These are phyloP conservation scores for Yponomeuta sedellus DNA, from an alignment of 2,888 invertebrate genomes.

Conservation along the genomic window DNA sequence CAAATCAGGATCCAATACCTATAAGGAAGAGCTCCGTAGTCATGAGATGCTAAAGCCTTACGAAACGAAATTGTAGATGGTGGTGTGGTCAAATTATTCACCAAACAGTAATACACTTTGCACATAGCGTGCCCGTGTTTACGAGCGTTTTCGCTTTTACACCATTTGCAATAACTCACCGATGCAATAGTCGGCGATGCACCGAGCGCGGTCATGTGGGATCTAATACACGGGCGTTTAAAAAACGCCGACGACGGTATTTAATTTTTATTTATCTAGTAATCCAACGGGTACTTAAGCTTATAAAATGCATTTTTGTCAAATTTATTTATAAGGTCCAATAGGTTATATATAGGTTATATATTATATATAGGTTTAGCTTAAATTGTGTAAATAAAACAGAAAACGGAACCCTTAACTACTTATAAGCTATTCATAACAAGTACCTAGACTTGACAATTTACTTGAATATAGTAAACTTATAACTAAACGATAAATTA, in stretches of 20 bases:
- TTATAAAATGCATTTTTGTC: too few species aligned
- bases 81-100: constrained; percentile 42
- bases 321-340: too few species aligned
- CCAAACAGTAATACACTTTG: constrained; percentile 37
- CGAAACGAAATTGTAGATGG: constrained; percentile 39
- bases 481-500: too few species aligned
- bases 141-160: constrained; percentile 73
- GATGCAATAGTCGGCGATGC: constrained; percentile 62
- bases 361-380: too few species aligned
- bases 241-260: background rate
- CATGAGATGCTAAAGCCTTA: constrained; percentile 6
- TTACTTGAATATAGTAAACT: too few species aligned
- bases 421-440: too few species aligned
- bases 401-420: too few species aligned
- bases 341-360: too few species aligned
- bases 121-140: constrained; percentile 41
- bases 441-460: too few species aligned
- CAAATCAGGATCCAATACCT: background rate
- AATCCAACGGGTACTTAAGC: too few species aligned
- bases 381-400: too few species aligned
- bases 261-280: too few species aligned
- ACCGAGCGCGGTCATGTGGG: constrained; percentile 40
- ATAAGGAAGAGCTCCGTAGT: background rate
- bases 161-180: constrained; percentile 74
- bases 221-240: constrained; percentile 34